Conservation (phyloP, 2,888 invertebrate genomes). For the Ligdia adustata region DNA sequence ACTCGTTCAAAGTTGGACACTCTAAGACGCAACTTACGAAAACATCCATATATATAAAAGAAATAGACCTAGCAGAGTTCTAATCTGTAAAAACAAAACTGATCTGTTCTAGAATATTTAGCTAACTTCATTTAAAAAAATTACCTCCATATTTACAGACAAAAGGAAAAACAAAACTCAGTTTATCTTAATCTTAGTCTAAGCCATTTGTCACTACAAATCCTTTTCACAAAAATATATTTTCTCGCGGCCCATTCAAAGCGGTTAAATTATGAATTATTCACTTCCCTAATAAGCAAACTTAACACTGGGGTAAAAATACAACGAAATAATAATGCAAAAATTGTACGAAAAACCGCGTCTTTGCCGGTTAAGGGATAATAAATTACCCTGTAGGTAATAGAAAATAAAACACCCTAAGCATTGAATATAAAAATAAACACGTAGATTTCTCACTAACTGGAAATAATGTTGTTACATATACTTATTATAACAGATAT, state of each 20-base stretch:
- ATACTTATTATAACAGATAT: constrained; percentile 43
- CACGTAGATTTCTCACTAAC: constrained; percentile 47
- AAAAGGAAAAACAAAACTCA: neutral
- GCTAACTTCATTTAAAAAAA: too few relatives aligned
- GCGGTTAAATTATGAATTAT: constrained; percentile 34
- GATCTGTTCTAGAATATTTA: too few relatives aligned
- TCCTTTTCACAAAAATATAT: constrained; percentile 26
- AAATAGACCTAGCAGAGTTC: too few relatives aligned
- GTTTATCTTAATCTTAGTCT: constrained; percentile 12
- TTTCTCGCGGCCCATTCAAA: constrained; percentile 23
- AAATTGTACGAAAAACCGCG: constrained; percentile 23
- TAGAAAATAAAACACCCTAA: constrained; percentile 49
- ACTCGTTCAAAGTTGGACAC: too few relatives aligned
- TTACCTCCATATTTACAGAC: neutral
- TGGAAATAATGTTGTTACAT: constrained; percentile 45
- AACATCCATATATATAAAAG: too few relatives aligned
- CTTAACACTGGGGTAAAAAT: constrained; percentile 28
- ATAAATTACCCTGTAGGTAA: constrained; percentile 42
- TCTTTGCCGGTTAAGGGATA: constrained; percentile 20
- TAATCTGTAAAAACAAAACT: too few relatives aligned
- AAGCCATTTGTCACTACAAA: constrained; percentile 25
- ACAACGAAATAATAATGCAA: constrained; percentile 13
- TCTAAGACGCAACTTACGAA: too few relatives aligned
- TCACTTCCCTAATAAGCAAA: constrained; percentile 32
- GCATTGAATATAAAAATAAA: constrained; percentile 44